phyloP scores from a whole-genome alignment of 2,888 invertebrate genomes.

The Acronicta psi region DNA sequence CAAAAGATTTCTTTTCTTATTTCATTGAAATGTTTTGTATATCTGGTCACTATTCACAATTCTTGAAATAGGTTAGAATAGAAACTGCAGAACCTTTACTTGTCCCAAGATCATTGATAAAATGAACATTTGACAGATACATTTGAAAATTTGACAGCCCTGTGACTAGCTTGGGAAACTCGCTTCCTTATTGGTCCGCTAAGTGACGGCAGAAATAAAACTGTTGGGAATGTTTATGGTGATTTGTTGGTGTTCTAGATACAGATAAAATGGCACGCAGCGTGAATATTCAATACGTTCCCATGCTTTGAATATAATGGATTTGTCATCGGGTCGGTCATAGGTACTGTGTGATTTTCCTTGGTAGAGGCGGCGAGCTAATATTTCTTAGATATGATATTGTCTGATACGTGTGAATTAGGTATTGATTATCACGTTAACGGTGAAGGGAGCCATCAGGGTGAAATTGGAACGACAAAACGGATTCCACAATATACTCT shows the following conservation, averaged over 20 bases:
- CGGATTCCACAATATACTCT: too few species aligned
- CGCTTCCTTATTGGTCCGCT: constrained; percentile 51
- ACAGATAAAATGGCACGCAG: constrained; percentile 17
- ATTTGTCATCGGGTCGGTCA: constrained; percentile 40
- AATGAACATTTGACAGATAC: background rate
- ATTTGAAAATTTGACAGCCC: constrained; percentile 29
- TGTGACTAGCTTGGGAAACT: constrained; percentile 17
- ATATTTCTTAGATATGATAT: background rate
- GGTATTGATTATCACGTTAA: too few species aligned
- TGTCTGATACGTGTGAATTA: too few species aligned
- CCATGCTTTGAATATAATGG: constrained; percentile 45
- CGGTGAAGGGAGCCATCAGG: too few species aligned
- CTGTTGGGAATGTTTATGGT: constrained; percentile 31
- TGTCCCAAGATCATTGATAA: background rate
- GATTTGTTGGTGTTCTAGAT: constrained; percentile 40
- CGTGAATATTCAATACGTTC: constrained; percentile 40
- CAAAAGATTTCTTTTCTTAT: too few species aligned
- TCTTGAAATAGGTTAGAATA: too few species aligned
- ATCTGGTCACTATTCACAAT: too few species aligned
- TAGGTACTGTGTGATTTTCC: constrained; percentile 24
- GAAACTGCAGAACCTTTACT: too few species aligned
- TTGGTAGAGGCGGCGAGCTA: constrained; percentile 4
- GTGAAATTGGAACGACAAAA: too few species aligned
- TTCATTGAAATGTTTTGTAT: too few species aligned
- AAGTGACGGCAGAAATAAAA: constrained; percentile 44